Conservation (phyloP, 2,113 vertebrate species). For the Tychaedon coryphoeus region DNA sequence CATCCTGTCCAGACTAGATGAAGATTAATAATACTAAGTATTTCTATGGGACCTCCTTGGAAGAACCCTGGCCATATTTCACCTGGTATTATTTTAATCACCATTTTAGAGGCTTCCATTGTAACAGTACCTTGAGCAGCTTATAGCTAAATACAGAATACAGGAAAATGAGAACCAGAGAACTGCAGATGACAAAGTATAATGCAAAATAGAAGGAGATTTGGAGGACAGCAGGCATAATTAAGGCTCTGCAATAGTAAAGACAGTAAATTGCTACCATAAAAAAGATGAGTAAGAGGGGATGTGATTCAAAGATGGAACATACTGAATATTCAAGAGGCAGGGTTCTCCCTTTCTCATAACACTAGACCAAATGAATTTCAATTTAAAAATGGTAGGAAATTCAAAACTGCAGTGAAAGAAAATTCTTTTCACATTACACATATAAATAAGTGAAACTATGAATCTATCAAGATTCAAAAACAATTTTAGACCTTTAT, state of each 20-base stretch:
- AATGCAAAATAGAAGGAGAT: background rate
- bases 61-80: background rate
- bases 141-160: background rate
- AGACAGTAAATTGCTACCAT: background rate
- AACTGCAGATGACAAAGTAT: background rate
- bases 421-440: background rate
- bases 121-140: background rate
- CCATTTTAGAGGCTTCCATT: background rate
- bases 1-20: background rate
- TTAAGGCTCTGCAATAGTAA: background rate
- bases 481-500: background rate
- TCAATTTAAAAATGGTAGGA: background rate
- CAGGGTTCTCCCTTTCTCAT: background rate
- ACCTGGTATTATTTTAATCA: background rate
- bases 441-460: background rate
- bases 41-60: background rate
- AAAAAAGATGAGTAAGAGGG: background rate
- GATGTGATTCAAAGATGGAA: background rate
- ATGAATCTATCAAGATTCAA: background rate
- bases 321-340: background rate
- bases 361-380: background rate
- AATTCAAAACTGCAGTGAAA: slow-evolving; percentile 1
- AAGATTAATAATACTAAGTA: background rate
- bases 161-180: background rate
- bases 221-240: background rate